Conservation (phyloP, 2,113 vertebrate genomes). For the Bambusicola thoracicus region DNA sequence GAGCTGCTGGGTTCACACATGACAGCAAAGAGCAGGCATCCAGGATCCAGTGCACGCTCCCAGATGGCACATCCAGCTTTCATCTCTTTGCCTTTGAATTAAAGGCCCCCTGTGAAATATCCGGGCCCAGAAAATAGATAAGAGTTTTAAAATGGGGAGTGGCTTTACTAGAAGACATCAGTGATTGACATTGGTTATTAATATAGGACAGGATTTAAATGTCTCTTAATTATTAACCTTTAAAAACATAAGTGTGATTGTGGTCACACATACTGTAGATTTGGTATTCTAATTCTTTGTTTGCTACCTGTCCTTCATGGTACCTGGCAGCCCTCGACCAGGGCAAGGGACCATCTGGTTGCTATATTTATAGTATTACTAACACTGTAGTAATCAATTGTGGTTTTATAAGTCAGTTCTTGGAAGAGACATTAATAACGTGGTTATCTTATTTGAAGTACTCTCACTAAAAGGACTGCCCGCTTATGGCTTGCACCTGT, state of each 20-base stretch:
- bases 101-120: neutral
- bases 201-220: neutral
- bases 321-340: neutral
- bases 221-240: neutral
- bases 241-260: neutral
- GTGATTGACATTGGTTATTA: neutral
- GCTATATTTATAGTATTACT: neutral
- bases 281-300: neutral
- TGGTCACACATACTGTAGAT: neutral
- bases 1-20: no score
- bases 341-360: neutral
- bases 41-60: neutral
- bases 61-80: neutral
- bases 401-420: constrained; percentile 14
- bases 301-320: neutral
- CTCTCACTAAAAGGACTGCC: constrained; percentile 9
- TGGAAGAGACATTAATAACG: constrained; percentile 20
- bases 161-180: neutral
- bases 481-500: constrained; percentile 28
- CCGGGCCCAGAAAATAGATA: neutral
- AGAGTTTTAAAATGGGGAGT: neutral
- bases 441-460: neutral
- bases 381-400: neutral
- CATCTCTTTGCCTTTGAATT: neutral
- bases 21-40: no score